Conservation (phyloP, 2,888 invertebrate species). For the Villa cingulata region DNA sequence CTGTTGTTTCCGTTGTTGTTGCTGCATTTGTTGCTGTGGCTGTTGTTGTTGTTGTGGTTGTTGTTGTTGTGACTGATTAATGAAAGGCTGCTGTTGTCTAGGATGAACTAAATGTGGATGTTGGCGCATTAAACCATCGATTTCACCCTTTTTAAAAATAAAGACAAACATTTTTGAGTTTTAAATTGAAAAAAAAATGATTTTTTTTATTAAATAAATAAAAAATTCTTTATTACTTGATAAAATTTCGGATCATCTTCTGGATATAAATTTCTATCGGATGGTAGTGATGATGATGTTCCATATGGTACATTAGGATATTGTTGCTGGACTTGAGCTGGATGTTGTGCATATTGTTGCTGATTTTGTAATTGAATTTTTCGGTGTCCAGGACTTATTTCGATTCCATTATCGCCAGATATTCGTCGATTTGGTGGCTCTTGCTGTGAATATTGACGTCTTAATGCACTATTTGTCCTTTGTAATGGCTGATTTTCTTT, state of each 20-base stretch:
- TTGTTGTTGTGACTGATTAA: conserved; percentile 30
- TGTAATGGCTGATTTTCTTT: conserved; percentile 71
- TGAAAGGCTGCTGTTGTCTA: conserved; percentile 40
- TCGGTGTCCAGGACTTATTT: conserved; percentile 31
- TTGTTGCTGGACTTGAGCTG: conserved; percentile 22
- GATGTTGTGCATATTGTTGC: conserved; percentile 28
- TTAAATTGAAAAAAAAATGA: too few species aligned
- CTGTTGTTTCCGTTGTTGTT: conserved; percentile 46
- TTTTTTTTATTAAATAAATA: neutral
- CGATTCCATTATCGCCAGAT: conserved; percentile 42
- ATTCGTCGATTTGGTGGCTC: conserved; percentile 45
- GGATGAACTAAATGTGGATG: conserved; percentile 61
- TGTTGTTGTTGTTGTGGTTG: conserved; percentile 41
- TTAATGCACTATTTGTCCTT: conserved; percentile 57
- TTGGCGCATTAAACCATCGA: conserved; percentile 66
- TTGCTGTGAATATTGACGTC: conserved; percentile 78
- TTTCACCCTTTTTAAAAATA: conserved; percentile 43
- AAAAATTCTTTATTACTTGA: conserved; percentile 25
- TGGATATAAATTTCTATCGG: conserved; percentile 36
- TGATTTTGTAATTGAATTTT: conserved; percentile 30
- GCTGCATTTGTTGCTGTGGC: conserved; percentile 37
- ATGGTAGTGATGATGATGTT: conserved; percentile 7
- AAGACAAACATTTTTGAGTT: too few species aligned
- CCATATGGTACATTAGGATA: conserved; percentile 7
- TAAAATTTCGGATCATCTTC: conserved; percentile 53